These are phyloP conservation scores for Falco punctatus DNA, from an alignment of 2,113 vertebrate species.

Conservation along the genomic window DNA sequence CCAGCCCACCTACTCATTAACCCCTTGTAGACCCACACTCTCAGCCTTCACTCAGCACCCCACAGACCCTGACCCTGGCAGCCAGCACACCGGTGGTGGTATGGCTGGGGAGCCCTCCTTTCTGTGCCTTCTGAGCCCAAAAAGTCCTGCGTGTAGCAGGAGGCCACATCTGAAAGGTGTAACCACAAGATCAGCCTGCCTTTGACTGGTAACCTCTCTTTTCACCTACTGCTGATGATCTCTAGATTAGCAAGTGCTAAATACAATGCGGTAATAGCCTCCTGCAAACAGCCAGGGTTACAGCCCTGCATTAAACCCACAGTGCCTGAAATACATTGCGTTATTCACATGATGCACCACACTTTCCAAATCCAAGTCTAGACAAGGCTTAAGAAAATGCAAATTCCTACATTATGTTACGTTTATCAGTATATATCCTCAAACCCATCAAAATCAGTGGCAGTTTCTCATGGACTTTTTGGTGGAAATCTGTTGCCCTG, in stretches of 20 bases:
- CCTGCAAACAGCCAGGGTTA: neutral
- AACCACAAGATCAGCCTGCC: neutral
- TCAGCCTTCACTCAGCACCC: neutral
- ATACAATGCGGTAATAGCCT: neutral
- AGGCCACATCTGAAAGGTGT: neutral
- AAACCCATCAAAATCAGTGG: neutral
- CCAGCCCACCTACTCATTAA: neutral
- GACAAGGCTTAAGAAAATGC: conserved; percentile 8
- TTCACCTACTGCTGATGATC: neutral
- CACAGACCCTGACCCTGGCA: neutral
- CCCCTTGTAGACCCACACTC: neutral
- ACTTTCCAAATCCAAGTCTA: conserved; percentile 34
- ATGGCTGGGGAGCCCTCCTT: neutral
- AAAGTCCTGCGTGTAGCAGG: neutral
- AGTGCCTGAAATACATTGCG: neutral
- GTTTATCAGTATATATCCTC: neutral
- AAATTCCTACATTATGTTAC: neutral
- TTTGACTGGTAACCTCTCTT: neutral
- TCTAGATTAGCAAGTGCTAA: neutral
- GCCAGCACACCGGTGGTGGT: fast-evolving
- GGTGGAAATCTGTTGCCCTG: neutral
- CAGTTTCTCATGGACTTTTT: neutral
- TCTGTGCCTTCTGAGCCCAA: neutral
- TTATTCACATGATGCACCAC: neutral
- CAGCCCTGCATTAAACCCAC: neutral